These are phyloP conservation scores for Hycleus cichorii DNA, from an alignment of 1,140 invertebrate genomes.

Conservation along the genomic window DNA sequence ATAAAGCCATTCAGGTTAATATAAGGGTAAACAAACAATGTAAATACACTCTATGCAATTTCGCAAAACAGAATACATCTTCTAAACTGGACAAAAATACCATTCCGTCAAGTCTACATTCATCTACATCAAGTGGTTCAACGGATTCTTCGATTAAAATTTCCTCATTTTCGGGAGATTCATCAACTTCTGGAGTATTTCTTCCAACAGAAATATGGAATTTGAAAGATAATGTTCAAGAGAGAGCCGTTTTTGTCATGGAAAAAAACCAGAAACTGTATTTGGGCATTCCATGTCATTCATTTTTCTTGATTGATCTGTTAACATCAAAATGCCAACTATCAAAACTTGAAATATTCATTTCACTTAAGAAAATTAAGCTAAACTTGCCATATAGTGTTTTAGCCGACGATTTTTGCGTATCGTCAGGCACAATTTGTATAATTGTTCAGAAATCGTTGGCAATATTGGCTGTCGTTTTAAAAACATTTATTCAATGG, in stretches of 20 bases:
- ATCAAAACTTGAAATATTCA: too few relatives aligned
- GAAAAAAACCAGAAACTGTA: background rate
- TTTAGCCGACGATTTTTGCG: background rate
- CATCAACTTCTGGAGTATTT: background rate
- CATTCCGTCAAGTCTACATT: too few relatives aligned
- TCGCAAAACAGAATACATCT: background rate
- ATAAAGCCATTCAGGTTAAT: background rate
- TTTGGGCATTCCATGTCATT: background rate
- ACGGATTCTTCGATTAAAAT: too few relatives aligned
- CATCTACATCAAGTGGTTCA: too few relatives aligned
- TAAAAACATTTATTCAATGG: conserved; percentile 3
- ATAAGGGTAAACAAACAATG: background rate
- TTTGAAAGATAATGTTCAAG: background rate
- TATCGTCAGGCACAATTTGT: background rate
- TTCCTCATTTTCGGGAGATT: too few relatives aligned
- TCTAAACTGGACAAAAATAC: background rate
- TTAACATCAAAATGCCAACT: background rate
- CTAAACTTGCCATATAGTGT: too few relatives aligned
- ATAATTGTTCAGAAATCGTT: background rate
- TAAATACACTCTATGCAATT: background rate
- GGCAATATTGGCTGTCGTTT: background rate
- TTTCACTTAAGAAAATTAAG: too few relatives aligned
- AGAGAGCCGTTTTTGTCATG: background rate
- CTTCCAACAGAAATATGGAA: background rate
- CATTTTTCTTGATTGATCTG: background rate